Percentiles rank a stretch among this genome's conserved stretches.
phyloP scores from a whole-genome alignment of 1,140 invertebrate species.

The Euglossa dilemma region DNA sequence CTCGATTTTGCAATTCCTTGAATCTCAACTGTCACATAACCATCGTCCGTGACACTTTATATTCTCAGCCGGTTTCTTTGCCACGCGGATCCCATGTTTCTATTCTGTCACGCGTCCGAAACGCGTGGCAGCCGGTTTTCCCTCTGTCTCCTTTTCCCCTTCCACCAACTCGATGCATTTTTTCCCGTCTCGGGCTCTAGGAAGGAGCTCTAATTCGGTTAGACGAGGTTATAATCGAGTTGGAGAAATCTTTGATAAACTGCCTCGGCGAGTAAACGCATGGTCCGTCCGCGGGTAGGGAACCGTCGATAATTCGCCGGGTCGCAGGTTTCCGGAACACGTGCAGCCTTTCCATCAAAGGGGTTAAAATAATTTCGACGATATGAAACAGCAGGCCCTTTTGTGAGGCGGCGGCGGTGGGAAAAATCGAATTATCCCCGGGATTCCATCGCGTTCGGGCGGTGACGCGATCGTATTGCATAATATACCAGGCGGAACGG shows the following conservation, averaged over 20 bases:
- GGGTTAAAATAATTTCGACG: constrained; percentile 12
- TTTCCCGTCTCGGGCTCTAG: no score
- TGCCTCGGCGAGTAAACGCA: no score
- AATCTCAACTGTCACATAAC: background rate
- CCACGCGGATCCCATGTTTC: no score
- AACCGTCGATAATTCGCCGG: background rate
- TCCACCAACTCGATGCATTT: no score
- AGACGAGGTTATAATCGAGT: background rate
- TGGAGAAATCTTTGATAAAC: no score
- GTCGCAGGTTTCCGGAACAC: background rate
- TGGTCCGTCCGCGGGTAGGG: no score
- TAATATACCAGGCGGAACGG: constrained; percentile 64
- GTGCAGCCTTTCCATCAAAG: background rate
- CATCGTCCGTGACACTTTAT: background rate
- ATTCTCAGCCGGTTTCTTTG: constrained; percentile 3
- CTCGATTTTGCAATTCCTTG: background rate
- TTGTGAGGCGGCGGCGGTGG: constrained; percentile 9
- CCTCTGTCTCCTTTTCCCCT: no score
- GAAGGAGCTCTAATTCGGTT: background rate
- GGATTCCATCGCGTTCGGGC: constrained; percentile 29
- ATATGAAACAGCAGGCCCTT: constrained; percentile 17
- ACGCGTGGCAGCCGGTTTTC: no score
- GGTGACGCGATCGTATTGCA: constrained; percentile 48
- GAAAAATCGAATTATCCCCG: constrained; percentile 56
- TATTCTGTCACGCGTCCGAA: background rate